Conservation (phyloP, 2,888 invertebrate genomes). For the Podotricha telesiphe region DNA sequence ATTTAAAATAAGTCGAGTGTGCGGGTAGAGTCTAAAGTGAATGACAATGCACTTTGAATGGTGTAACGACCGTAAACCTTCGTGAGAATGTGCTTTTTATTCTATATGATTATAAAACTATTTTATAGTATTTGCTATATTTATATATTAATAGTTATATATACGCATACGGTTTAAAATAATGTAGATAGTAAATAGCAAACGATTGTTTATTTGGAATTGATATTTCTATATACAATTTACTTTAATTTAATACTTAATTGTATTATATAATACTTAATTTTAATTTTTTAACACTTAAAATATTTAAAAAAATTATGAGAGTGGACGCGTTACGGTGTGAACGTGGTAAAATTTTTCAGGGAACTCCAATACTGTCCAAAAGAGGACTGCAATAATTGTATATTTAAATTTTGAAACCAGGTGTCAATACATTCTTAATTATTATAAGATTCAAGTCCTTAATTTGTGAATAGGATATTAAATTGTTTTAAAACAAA, state of each 20-base stretch:
- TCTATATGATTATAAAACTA: slow-evolving; percentile 1
- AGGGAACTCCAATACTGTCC: neutral
- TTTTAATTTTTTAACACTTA: too few species aligned
- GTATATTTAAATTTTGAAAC: too few species aligned
- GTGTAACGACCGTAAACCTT: slow-evolving; percentile 54
- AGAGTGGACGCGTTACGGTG: neutral
- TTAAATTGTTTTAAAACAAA: neutral
- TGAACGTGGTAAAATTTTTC: neutral
- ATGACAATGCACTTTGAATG: slow-evolving; percentile 64
- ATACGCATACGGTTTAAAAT: neutral
- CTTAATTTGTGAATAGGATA: neutral
- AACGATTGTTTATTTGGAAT: neutral
- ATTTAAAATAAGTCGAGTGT: slow-evolving; percentile 18
- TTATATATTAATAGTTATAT: slow-evolving; percentile 8
- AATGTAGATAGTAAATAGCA: neutral
- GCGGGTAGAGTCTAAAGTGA: slow-evolving; percentile 54
- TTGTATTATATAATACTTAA: too few species aligned
- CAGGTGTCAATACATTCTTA: neutral
- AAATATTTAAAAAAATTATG: neutral
- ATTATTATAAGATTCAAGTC: neutral
- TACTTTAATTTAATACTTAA: too few species aligned
- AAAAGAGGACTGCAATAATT: neutral
- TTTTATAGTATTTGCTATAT: slow-evolving; percentile 30
- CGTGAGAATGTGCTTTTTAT: slow-evolving; percentile 30
- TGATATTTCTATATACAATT: neutral